Base-by-base conservation (phyloP, 2,113 vertebrate genomes). In the Malurus cyaneus region DNA sequence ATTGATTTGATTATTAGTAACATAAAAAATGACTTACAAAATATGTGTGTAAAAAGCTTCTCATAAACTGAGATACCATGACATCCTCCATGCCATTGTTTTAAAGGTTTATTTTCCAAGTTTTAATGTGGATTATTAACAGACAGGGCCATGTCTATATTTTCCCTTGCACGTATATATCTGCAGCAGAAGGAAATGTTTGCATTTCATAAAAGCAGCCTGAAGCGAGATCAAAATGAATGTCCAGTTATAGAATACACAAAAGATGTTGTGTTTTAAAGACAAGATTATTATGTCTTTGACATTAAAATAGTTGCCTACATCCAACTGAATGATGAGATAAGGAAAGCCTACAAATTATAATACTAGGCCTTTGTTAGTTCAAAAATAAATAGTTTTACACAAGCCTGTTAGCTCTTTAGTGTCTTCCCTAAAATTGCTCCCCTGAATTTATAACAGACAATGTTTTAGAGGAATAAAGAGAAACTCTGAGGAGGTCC, bases 1-100 rank as follows among this genome's bases (percentile, higher is more conserved):
- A n/a, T 80, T 95, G 94, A 97, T 97, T 88, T 96, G 95, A 92
- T 96, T 95, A 92, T 62, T 31, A 59, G 26, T 66, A 93, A 85
- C 80, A 56, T 96, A 92, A 94, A 95, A 95, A 96, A 93, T 94
- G 25, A 94, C 92, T 82, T 92, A 71, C 41, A 84, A 95, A 95
- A 93, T 94, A 95, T 76, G 78, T 95, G 93, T 89, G 71, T 80
- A 85, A 86, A 94, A 91, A 92, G 73, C 88, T 93, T 90, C 72
- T 87, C 76, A 84, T 95, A 90, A 93, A 90, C 93, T 90, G 76
- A 96, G 88, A 95, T 97, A 95, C 53, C 41, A 6, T 92, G 82
- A 96, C 74, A 94, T 96, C 82, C 80, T 90, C 94, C 89, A 53
- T 95, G 62, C 80, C 72, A 77, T 93, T 90, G 87, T 94, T 94